phyloP scores from a whole-genome alignment of 2,888 invertebrate genomes.

The Trichopoda pennipes region DNA sequence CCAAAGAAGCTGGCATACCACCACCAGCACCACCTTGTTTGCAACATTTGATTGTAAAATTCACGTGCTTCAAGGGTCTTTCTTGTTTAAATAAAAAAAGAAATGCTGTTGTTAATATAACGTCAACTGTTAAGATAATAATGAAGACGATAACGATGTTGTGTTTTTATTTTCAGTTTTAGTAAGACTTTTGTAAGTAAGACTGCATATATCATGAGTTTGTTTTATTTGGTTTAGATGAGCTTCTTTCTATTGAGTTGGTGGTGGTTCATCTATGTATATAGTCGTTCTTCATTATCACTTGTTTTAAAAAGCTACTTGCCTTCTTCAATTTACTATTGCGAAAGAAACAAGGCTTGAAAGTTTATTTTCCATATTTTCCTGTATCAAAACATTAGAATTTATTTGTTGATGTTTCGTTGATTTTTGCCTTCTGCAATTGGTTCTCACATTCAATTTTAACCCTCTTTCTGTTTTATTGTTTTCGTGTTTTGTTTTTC shows the following conservation, averaged over 20 bases:
- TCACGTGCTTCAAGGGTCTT: conserved; percentile 63
- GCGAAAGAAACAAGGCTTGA: not conserved
- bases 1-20: conserved; percentile 13
- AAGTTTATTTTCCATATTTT: conserved; percentile 18
- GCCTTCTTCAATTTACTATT: not conserved
- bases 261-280: conserved; percentile 2
- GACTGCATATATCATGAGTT: conserved; percentile 47
- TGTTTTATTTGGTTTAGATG: conserved; percentile 48
- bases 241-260: conserved; percentile 50
- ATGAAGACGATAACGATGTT: conserved; percentile 51
- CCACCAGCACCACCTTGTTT: conserved; percentile 2
- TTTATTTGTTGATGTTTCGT: conserved; percentile 39
- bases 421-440: conserved; percentile 59
- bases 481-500: no score
- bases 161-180: conserved; percentile 12
- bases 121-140: conserved; percentile 9
- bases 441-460: conserved; percentile 9
- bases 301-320: conserved; percentile 25
- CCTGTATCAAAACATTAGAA: not conserved
- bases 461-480: conserved; percentile 3
- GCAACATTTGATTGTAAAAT: conserved; percentile 54
- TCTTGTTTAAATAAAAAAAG: not conserved
- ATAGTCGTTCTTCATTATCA: conserved; percentile 39
- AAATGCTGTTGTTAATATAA: conserved; percentile 11
- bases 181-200: not conserved